These are phyloP conservation scores for Ianthella basta DNA, from an alignment of 37 sponge, comb jelly and placozoan species.

Conservation along the genomic window DNA sequence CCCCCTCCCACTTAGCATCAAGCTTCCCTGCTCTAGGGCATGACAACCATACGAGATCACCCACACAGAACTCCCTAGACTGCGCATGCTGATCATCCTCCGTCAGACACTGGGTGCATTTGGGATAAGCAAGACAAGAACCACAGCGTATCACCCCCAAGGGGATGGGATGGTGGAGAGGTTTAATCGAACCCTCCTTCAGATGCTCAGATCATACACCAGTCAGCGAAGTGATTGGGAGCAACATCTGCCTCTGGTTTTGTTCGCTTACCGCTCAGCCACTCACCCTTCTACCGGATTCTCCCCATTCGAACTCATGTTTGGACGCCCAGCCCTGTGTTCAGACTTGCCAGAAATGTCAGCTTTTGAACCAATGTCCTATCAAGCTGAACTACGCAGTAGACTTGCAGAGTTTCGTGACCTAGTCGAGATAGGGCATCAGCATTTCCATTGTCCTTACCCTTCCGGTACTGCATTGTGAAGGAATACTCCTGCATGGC, in stretches of 20 bases:
- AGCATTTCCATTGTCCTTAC: no score
- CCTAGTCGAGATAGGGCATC: no score
- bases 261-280: conserved; percentile 53
- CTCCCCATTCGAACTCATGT: no score
- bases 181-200: conserved; percentile 51
- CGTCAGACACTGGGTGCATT: conserved; percentile 50
- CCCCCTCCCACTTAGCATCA: conserved; percentile 69
- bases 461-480: no score
- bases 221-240: conserved; percentile 60
- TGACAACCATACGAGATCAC: conserved; percentile 66
- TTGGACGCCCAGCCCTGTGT: no score
- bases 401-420: no score
- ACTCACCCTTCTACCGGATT: conserved; percentile 3
- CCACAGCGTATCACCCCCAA: no score
- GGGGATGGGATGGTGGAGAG: conserved; percentile 60
- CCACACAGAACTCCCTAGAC: conserved; percentile 18
- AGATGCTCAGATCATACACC: conserved; percentile 52
- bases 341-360: no score
- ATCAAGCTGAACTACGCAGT: no score
- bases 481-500: no score
- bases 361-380: no score
- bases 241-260: conserved; percentile 51
- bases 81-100: conserved; percentile 33
- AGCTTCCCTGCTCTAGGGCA: conserved; percentile 71
- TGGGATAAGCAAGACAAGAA: conserved; percentile 32